Base-by-base conservation (phyloP, 2,888 invertebrate genomes). In the Platynereis dumerilii region DNA sequence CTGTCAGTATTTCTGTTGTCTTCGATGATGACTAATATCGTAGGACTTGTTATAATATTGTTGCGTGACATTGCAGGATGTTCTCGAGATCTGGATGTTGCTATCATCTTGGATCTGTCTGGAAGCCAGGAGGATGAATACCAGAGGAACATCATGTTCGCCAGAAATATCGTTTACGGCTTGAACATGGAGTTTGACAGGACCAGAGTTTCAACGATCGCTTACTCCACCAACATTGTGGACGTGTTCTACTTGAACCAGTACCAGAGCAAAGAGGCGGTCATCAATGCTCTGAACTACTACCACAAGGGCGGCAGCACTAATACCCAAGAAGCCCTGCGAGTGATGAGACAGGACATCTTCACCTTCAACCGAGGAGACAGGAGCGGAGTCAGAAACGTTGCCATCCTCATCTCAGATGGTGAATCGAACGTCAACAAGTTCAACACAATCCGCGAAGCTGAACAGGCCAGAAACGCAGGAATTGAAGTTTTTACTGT, bases 291-390 rank as follows among this genome's bases (percentile, higher is more conserved):
- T 29, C 68, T 81, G 45, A 71, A 73, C 65, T 75, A 64, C 73
- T 78, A 45, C 74, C 72, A 77, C 69, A 71, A 71, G 22, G 64
- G 71, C 12, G 81, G 81, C 12, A 74, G 73, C 7, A 80, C 80
- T 27, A 79, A 79, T 67, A 80, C 79, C 1, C 77, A 76, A 55
- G 71, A 71, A 26, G 78, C 78, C 20, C 65, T 70, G 7, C 67
- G 64, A 5, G 44, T 66, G 26, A 57, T 57, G 58, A 48, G 42
- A 44, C 26, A 57, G 5, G 64, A 67, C 27, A 57, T 60, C 42
- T 65, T 67, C 27, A 48, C 54, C 10, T 48, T 7, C n/a, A 28
- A 22, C 26, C 58, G 52, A 0, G 70, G 70, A 12, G 69, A 72
- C 44, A 53, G 73, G 22, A 42, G 56, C 45, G 67, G 62, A 0